phyloP scores from a whole-genome alignment of 1,140 invertebrate species.

The Sogatella furcifera region DNA sequence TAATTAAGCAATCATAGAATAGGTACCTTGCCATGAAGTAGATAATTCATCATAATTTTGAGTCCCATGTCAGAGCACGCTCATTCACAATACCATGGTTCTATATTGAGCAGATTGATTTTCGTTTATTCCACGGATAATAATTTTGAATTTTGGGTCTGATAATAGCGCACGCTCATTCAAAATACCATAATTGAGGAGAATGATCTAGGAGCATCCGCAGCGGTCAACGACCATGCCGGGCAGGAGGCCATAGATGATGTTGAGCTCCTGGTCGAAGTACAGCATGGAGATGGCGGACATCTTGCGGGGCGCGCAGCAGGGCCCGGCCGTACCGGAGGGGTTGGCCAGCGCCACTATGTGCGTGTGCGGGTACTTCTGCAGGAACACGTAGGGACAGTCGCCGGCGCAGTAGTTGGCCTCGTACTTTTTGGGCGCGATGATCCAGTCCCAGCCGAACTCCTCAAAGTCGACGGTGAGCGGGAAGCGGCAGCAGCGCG shows the following conservation, averaged over 20 bases:
- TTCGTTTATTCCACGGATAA: no score
- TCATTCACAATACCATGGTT: no score
- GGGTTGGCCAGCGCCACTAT: slow-evolving; percentile 66
- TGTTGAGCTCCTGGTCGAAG: slow-evolving; percentile 78
- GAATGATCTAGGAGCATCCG: slow-evolving; percentile 64
- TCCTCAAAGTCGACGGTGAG: slow-evolving; percentile 92
- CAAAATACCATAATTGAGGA: no score
- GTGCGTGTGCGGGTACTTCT: slow-evolving; percentile 89
- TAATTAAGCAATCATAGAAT: no score
- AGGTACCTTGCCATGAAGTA: no score
- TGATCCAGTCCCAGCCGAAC: slow-evolving; percentile 97
- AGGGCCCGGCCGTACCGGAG: slow-evolving; percentile 65
- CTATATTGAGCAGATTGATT: no score
- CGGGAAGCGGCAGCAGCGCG: slow-evolving; percentile 79
- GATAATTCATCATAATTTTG: no score
- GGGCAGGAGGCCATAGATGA: slow-evolving; percentile 77
- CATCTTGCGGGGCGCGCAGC: slow-evolving; percentile 81
- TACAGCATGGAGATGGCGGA: slow-evolving; percentile 87
- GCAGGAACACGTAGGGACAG: slow-evolving; percentile 80
- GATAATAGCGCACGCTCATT: no score
- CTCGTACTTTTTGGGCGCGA: slow-evolving; percentile 89
- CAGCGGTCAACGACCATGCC: slow-evolving; percentile 90
- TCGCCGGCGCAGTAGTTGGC: slow-evolving; percentile 95
- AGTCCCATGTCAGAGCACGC: no score
- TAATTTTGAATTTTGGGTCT: no score